phyloP scores from a whole-genome alignment of 2,797 vertebrate species.

The Macroramphosus scolopax region DNA sequence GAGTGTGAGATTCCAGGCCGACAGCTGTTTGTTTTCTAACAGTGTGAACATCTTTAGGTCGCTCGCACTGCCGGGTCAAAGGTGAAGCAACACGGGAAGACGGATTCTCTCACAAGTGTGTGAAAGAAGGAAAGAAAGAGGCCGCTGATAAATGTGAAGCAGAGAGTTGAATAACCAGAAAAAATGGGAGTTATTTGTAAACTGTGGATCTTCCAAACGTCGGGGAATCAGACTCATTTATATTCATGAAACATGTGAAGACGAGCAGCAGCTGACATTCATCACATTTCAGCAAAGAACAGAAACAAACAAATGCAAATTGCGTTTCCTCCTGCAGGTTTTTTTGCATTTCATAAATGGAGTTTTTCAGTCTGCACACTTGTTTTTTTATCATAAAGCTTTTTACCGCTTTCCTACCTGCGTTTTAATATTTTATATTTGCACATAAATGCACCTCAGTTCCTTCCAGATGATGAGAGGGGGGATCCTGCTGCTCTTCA shows the following conservation, averaged over 20 bases:
- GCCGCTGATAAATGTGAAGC: conserved; percentile 15
- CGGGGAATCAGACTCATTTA: conserved; percentile 10
- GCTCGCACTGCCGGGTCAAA: conserved; percentile 9
- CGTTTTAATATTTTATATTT: background rate
- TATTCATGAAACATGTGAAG: conserved; percentile 4
- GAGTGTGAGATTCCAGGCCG: too few species aligned
- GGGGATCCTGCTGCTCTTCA: conserved; percentile 70
- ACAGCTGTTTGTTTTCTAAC: too few species aligned
- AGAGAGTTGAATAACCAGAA: conserved; percentile 1
- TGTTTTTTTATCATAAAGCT: too few species aligned
- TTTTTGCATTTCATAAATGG: too few species aligned
- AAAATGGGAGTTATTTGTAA: too few species aligned
- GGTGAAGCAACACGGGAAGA: conserved; percentile 34
- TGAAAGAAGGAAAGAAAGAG: background rate
- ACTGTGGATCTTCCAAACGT: conserved; percentile 9
- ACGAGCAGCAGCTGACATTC: conserved; percentile 13
- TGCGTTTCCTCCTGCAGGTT: too few species aligned
- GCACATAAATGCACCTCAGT: conserved; percentile 66
- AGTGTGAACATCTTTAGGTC: too few species aligned
- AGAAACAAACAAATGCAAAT: too few species aligned
- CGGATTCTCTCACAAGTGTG: background rate
- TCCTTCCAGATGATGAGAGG: conserved; percentile 53
- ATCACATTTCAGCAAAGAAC: conserved; percentile 9
- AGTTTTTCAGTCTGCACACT: too few species aligned
- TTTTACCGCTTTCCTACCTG: too few species aligned